phyloP scores from a whole-genome alignment of 2,113 vertebrate species.

The Trichechus manatus region DNA sequence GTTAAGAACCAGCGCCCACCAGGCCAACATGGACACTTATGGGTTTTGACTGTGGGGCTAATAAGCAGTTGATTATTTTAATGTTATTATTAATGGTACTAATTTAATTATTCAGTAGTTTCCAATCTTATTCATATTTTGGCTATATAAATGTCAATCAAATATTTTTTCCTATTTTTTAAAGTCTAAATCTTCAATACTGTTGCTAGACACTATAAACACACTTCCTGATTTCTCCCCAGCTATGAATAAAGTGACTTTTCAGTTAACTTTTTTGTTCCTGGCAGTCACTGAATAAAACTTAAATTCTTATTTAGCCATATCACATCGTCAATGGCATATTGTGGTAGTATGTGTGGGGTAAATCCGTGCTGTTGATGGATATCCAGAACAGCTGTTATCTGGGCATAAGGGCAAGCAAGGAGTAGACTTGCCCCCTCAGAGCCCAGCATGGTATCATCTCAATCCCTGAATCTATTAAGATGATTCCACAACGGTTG shows the following conservation, averaged over 20 bases:
- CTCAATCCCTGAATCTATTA: background rate
- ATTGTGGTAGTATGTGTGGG: background rate
- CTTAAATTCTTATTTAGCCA: background rate
- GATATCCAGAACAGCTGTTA: background rate
- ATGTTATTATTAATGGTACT: background rate
- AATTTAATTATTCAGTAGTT: background rate
- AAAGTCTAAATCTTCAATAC: background rate
- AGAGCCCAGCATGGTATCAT: background rate
- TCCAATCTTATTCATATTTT: background rate
- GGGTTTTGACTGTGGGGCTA: background rate
- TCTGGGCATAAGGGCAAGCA: background rate
- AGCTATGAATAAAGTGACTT: background rate
- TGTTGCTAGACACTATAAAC: background rate
- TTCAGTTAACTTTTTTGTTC: background rate
- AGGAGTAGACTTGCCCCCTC: background rate
- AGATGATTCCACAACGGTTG: background rate
- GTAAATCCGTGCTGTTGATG: background rate
- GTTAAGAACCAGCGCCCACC: background rate
- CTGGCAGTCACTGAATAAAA: background rate
- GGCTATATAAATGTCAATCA: background rate
- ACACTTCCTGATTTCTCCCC: background rate
- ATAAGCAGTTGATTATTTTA: background rate
- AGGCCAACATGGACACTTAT: background rate
- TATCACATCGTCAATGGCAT: background rate
- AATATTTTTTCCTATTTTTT: background rate